A percentile compares a stretch with the other conserved stretches of the same genome.
Evolutionary conservation across 2,113 vertebrate genomes (phyloP).

Genomic region (Callopanchax toddi): DNA sequence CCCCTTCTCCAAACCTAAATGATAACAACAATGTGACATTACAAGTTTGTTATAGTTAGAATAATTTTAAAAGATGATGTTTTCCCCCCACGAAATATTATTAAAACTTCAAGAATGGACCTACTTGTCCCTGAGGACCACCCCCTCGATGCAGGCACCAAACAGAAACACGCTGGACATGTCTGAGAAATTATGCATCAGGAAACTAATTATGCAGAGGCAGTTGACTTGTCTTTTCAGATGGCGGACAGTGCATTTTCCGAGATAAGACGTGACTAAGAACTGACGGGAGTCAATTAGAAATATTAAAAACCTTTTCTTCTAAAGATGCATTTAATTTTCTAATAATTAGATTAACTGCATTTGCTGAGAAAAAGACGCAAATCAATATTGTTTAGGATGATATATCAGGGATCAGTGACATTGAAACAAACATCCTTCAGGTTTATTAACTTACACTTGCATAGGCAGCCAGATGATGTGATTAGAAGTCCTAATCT

Average conservation of each 20-base stretch:
- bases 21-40: background rate
- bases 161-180: constrained; percentile 93
- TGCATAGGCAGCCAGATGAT: constrained; percentile 51
- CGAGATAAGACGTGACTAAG: background rate
- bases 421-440: constrained; percentile 42
- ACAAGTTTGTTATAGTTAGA: background rate
- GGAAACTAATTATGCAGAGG: constrained; percentile 56
- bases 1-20: constrained; percentile 92
- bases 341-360: constrained; percentile 23
- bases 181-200: constrained; percentile 80
- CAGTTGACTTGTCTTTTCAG: background rate
- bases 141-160: constrained; percentile 94
- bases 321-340: constrained; percentile 25
- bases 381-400: constrained; percentile 41
- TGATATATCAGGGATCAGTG: constrained; percentile 51
- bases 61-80: background rate
- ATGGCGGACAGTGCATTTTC: background rate
- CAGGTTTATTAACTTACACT: constrained; percentile 61
- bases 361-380: constrained; percentile 14
- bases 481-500: constrained; percentile 60
- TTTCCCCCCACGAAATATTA: background rate
- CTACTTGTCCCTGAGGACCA: constrained; percentile 96
- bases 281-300: constrained; percentile 7
- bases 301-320: constrained; percentile 23
- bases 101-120: constrained; percentile 35